A percentile compares a stretch with the other conserved stretches of the same genome.
Conservation (phyloP, 2,888 invertebrate genomes). For the Sturmia bella region DNA sequence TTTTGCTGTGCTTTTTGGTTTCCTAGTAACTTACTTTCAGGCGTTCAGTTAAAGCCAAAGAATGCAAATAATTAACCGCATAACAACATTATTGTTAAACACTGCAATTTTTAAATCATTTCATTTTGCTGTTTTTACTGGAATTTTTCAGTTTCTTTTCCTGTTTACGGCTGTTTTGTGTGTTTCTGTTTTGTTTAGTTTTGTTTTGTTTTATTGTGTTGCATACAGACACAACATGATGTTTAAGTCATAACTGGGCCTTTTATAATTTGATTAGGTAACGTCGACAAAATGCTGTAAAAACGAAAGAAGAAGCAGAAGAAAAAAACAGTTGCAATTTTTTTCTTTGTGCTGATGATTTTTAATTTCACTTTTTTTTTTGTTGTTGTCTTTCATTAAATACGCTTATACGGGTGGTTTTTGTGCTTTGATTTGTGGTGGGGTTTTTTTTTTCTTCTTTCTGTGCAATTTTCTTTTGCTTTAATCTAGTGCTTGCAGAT, state of each 20-base stretch:
- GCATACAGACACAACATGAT: slow-evolving; percentile 34
- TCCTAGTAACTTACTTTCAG: slow-evolving; percentile 51
- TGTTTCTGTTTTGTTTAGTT: too few relatives aligned
- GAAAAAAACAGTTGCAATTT: slow-evolving; percentile 12
- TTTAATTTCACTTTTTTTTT: slow-evolving; percentile 46
- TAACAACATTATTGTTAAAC: slow-evolving; percentile 38
- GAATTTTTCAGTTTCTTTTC: slow-evolving; percentile 31
- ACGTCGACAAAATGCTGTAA: slow-evolving; percentile 27
- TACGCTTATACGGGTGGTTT: slow-evolving; percentile 14
- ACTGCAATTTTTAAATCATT: slow-evolving; percentile 28
- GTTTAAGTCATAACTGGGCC: slow-evolving; percentile 57
- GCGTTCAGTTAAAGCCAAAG: slow-evolving; percentile 38
- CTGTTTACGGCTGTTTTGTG: slow-evolving; percentile 6
- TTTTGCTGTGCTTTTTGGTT: slow-evolving; percentile 37
- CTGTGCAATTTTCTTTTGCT: slow-evolving; percentile 1
- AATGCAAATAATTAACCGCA: slow-evolving; percentile 64
- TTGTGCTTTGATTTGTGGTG: slow-evolving; percentile 34
- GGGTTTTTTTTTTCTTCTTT: neutral
- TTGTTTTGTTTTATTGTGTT: neutral
- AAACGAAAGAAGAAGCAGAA: too few relatives aligned
- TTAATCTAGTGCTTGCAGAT: slow-evolving; percentile 44
- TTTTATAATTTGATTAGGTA: slow-evolving; percentile 53
- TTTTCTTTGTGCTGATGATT: slow-evolving; percentile 41
- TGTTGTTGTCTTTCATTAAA: slow-evolving; percentile 18
- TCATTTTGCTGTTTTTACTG: neutral